Percentiles rank a stretch among this genome's conserved stretches.
Conservation (phyloP, 2,113 vertebrate species). For the Halcyon malimbica region DNA sequence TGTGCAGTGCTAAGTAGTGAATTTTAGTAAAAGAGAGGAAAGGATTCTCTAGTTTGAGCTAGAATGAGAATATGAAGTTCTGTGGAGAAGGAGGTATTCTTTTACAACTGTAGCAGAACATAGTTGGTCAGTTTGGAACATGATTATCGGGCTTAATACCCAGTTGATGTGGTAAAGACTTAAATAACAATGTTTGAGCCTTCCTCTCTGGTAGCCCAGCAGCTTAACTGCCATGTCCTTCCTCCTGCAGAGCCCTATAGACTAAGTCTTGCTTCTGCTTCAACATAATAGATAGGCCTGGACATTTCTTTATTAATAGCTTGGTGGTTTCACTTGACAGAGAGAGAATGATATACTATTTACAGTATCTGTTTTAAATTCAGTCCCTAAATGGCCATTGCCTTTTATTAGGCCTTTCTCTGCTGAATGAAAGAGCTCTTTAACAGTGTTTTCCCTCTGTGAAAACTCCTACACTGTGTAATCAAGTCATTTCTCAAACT, state of each 20-base stretch:
- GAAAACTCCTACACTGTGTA: constrained; percentile 33
- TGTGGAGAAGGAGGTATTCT: not conserved
- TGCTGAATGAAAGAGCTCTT: constrained; percentile 21
- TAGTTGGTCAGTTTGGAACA: not conserved
- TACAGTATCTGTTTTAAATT: not conserved
- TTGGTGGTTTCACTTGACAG: not conserved
- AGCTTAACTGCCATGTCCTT: not conserved
- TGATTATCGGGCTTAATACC: not conserved
- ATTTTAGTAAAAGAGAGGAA: not conserved
- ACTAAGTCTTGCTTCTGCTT: not conserved
- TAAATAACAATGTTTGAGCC: not conserved
- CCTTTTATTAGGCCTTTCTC: constrained; percentile 25
- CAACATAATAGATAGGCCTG: not conserved
- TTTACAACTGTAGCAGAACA: not conserved
- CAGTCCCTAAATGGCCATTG: not conserved
- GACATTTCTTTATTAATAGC: not conserved
- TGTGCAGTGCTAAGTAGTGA: not conserved
- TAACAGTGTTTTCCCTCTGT: not conserved
- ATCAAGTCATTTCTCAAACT: constrained; percentile 38
- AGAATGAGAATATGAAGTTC: not conserved
- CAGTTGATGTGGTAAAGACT: not conserved
- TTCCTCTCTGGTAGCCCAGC: not conserved
- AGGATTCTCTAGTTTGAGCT: not conserved
- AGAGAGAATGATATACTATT: not conserved
- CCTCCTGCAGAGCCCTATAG: not conserved